These are phyloP conservation scores for Polypedilum vanderplanki DNA, from an alignment of 1,140 invertebrate genomes.

Conservation along the genomic window DNA sequence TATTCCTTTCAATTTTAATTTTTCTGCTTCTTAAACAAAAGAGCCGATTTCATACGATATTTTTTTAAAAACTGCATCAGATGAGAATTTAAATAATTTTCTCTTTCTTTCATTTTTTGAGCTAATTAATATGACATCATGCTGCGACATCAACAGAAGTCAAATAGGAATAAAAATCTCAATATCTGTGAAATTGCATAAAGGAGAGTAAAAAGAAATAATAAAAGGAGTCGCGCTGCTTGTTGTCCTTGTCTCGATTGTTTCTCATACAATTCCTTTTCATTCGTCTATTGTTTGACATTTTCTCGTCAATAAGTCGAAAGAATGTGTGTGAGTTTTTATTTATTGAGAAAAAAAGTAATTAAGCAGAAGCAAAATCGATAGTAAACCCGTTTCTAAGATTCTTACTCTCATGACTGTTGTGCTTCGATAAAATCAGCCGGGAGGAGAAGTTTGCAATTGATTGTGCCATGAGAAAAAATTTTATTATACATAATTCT, in stretches of 20 bases:
- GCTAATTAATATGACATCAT: constrained; percentile 27
- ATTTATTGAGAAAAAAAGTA: not conserved
- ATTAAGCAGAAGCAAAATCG: not conserved
- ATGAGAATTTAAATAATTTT: not conserved
- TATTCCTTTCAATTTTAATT: not conserved
- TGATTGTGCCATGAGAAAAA: constrained; percentile 6
- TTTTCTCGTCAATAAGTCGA: not conserved
- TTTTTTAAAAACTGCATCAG: not conserved
- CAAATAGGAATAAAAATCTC: not conserved
- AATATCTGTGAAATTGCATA: constrained; percentile 14
- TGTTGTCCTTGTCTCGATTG: constrained; percentile 8
- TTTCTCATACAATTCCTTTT: not conserved
- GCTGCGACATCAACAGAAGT: not conserved
- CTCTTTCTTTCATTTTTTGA: not conserved
- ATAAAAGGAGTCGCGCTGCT: not conserved
- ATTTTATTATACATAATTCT: not conserved
- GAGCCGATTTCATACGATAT: not conserved
- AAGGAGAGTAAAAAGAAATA: not conserved
- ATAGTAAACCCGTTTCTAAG: not conserved
- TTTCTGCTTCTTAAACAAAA: not conserved
- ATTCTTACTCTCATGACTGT: not conserved
- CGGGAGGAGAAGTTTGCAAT: not conserved
- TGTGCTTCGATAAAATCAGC: constrained; percentile 4
- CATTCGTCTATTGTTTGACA: not conserved
- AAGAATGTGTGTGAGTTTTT: not conserved